A percentile compares a stretch with the other conserved stretches of the same genome.
Conservation (phyloP, 2,888 invertebrate species). For the Lycophotia porphyrea region DNA sequence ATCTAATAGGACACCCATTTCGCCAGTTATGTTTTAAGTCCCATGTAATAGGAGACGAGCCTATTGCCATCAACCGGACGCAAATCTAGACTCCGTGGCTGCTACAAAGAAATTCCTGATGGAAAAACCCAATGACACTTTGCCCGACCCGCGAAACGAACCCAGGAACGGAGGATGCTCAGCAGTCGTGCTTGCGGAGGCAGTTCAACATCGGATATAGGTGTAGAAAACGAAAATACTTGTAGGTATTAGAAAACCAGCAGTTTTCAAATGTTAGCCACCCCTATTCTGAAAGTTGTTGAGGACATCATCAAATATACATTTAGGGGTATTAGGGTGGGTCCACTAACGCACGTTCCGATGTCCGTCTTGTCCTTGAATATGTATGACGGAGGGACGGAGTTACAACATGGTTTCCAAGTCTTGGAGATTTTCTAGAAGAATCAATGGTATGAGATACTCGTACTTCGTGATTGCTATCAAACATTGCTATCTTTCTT, state of each 20-base stretch:
- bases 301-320: conserved; percentile 87
- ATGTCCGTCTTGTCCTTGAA: conserved; percentile 75
- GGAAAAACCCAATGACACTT: too few relatives aligned
- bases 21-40: too few relatives aligned
- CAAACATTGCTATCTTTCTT: too few relatives aligned
- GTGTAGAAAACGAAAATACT: not conserved
- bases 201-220: not conserved
- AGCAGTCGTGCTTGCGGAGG: too few relatives aligned
- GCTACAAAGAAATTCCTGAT: too few relatives aligned
- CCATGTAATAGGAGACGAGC: too few relatives aligned
- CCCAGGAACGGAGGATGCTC: too few relatives aligned
- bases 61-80: too few relatives aligned
- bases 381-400: conserved; percentile 74
- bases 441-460: not conserved
- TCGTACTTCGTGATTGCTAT: not conserved
- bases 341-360: conserved; percentile 69
- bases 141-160: too few relatives aligned
- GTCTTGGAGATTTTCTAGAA: not conserved
- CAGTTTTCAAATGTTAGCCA: conserved; percentile 12
- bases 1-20: too few relatives aligned
- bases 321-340: conserved; percentile 83
- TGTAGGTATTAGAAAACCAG: not conserved
- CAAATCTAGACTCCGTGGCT: too few relatives aligned
- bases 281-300: conserved; percentile 53
- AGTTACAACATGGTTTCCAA: conserved; percentile 5